Conservation (phyloP, 2,888 invertebrate species). For the Synergus japonicus region DNA sequence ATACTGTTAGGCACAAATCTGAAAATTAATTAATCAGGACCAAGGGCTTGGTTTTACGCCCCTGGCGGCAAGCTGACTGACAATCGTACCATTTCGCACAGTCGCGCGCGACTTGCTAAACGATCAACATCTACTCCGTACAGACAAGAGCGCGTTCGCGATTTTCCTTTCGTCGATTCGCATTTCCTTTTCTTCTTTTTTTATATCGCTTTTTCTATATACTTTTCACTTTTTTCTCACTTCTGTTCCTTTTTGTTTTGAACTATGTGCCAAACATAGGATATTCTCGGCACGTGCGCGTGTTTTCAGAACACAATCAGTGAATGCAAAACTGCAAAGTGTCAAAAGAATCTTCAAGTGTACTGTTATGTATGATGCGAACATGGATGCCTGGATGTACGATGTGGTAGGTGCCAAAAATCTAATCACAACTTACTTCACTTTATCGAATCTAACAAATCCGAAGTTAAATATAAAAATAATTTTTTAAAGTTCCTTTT, state of each 20-base stretch:
- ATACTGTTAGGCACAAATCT: neutral
- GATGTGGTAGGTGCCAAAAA: constrained; percentile 72
- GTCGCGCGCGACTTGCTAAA: constrained; percentile 72
- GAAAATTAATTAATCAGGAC: neutral
- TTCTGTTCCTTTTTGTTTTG: neutral
- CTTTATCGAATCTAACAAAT: neutral
- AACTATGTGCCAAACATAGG: neutral
- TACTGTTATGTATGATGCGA: constrained; percentile 64
- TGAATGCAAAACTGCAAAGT: neutral
- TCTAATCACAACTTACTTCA: constrained; percentile 40
- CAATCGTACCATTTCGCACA: constrained; percentile 67
- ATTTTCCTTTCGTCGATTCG: constrained; percentile 1
- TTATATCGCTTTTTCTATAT: neutral
- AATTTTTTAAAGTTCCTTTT: too few relatives aligned
- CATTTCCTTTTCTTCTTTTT: neutral
- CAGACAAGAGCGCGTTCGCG: constrained; percentile 42
- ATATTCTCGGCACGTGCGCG: constrained; percentile 43
- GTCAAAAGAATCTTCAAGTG: neutral
- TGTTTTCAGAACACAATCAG: constrained; percentile 33
- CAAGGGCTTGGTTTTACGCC: neutral
- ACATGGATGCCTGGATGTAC: constrained; percentile 76
- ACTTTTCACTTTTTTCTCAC: neutral
- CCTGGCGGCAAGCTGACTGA: constrained; percentile 44
- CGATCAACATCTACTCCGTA: constrained; percentile 62
- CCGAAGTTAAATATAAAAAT: neutral